A percentile compares a stretch with the other conserved stretches of the same genome.
Conservation (phyloP, 1,140 invertebrate genomes). For the Samia ricini region DNA sequence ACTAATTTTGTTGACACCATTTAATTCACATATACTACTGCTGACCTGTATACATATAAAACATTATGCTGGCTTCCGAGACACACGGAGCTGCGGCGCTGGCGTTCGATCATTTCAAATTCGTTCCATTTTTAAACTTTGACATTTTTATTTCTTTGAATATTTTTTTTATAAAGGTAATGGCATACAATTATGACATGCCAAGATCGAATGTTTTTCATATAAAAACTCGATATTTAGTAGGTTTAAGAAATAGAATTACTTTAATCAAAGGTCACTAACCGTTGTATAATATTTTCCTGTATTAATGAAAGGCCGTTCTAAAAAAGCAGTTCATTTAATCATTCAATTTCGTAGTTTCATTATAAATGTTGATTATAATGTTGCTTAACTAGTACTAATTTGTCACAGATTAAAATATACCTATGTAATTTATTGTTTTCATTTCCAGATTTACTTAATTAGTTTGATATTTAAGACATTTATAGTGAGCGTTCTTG, state of each 20-base stretch:
- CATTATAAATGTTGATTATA: neutral
- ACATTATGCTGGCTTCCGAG: conserved; percentile 1
- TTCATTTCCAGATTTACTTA: neutral
- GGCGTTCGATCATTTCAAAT: conserved; percentile 10
- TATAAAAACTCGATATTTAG: neutral
- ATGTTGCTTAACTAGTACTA: neutral
- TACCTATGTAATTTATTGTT: neutral
- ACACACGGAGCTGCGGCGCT: neutral
- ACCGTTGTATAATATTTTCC: neutral
- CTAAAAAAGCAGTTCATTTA: neutral
- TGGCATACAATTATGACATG: neutral
- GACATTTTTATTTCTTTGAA: conserved; percentile 9
- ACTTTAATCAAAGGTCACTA: neutral
- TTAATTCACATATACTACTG: neutral
- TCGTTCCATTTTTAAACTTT: conserved; percentile 28
- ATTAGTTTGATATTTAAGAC: neutral
- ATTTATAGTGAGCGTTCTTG: neutral
- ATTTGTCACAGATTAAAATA: neutral
- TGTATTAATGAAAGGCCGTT: neutral
- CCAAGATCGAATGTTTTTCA: conserved; percentile 13
- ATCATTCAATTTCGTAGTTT: neutral
- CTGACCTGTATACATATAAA: neutral
- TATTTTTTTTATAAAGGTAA: conserved; percentile 1
- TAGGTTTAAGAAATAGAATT: neutral
- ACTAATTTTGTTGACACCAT: neutral